Base-by-base conservation (phyloP, 2,888 invertebrate genomes). In the Horisme vitalbata region DNA sequence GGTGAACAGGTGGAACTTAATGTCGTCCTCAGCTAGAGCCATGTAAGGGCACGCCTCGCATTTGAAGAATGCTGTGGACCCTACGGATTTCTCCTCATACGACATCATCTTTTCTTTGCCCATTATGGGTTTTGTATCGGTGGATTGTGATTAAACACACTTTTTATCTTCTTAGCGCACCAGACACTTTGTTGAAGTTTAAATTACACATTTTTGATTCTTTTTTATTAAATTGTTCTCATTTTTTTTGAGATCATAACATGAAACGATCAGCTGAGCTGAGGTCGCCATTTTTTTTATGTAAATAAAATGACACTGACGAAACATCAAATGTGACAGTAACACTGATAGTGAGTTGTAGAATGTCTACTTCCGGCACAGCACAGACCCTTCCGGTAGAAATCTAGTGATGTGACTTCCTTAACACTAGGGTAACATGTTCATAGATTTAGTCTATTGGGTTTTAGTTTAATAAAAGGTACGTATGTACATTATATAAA, bases 31-130 rank as follows among this genome's bases (percentile, higher is more conserved):
- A 1, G 90, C 88, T 1, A 91, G 68, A 1, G 90, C 90, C 82
- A 91, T 90, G 63, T 83, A 91, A 4, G 90, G 89, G 59, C 91
- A 91, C 5, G 91, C 83, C 54, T 87, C 90, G 57, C 91, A 91
- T 66, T 91, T 84, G 63, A 86, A 91, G 57, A 91, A 91, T 33
- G 84, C 66, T 11, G 90, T 87, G 6, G 88, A 83, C 0, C 90
- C 90, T 24, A 89, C 83, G 1, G 85, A 83, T 63, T 90, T 90
- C 59, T 87, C 88, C 52, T 85, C 83, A 51, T 90, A 89, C 13
- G 87, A 85, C 80, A 88, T 87, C 15, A 88, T 75, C 56, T 87
- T 89, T 57, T 84, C 83, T 45, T 79, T 82, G 4, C 71, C 55
- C 43, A 69, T 34, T 31, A 68, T 59, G 39, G 71, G 71, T 51